A percentile compares a stretch with the other conserved stretches of the same genome.
phyloP scores from a whole-genome alignment of 2,113 vertebrate genomes.

The Heteronetta atricapilla region DNA sequence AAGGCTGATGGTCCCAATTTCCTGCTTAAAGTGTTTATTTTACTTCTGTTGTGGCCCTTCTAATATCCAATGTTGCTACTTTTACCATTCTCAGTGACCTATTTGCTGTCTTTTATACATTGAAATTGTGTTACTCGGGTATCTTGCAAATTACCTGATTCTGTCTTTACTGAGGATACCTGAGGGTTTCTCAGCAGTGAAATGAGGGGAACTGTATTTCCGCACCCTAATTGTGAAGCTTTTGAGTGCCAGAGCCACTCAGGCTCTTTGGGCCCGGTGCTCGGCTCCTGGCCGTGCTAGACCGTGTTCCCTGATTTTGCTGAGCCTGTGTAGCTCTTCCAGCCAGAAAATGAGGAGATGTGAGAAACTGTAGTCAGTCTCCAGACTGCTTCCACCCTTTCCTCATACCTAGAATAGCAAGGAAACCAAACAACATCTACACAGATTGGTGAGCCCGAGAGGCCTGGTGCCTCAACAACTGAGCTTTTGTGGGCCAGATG shows the following conservation, averaged over 20 bases:
- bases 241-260: neutral
- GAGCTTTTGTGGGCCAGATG: neutral
- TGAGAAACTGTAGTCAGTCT: neutral
- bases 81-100: neutral
- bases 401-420: neutral
- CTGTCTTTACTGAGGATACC: neutral
- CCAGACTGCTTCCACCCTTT: neutral
- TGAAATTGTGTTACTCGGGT: neutral
- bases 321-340: neutral
- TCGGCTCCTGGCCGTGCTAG: neutral
- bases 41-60: neutral
- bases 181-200: neutral
- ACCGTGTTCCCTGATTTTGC: neutral
- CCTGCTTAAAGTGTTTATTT: neutral
- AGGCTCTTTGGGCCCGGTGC: neutral
- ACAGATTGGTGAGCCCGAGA: neutral
- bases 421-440: neutral
- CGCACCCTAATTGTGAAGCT: neutral
- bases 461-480: fast-evolving
- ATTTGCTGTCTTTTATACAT: neutral
- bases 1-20: neutral
- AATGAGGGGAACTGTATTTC: neutral
- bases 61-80: neutral
- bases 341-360: neutral
- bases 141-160: neutral